Evolutionary conservation across 2,113 vertebrate species (phyloP).

Genomic region (Dendropsophus ebraccatus): DNA sequence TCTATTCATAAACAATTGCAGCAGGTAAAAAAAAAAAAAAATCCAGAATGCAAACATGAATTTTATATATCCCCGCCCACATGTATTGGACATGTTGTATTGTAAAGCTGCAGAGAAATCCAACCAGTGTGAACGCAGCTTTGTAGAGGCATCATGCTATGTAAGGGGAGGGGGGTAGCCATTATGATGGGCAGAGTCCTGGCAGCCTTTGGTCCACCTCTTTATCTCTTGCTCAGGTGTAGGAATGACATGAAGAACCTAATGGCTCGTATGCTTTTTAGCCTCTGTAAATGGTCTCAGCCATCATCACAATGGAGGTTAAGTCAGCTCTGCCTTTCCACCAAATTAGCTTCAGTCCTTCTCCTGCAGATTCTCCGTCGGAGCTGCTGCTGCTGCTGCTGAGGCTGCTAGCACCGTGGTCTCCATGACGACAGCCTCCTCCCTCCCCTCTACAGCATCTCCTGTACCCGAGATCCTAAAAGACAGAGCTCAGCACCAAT

Average conservation of each 20-base stretch:
- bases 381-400: conserved; percentile 62
- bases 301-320: conserved; percentile 53
- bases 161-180: background rate
- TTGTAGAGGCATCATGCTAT: background rate
- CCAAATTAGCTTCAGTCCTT: conserved; percentile 54
- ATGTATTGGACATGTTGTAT: too few relatives aligned
- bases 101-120: background rate
- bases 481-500: conserved; percentile 56
- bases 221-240: background rate
- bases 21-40: too few relatives aligned
- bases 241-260: background rate
- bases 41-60: too few relatives aligned
- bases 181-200: background rate
- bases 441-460: conserved; percentile 60
- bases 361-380: conserved; percentile 61
- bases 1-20: too few relatives aligned
- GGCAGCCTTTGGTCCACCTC: background rate
- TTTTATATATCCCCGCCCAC: too few relatives aligned
- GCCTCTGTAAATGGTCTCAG: background rate
- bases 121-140: background rate
- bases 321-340: conserved; percentile 49
- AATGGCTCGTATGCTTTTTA: background rate
- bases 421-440: conserved; percentile 67
- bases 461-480: conserved; percentile 48
- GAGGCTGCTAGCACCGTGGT: conserved; percentile 67